A percentile compares a stretch with the other conserved stretches of the same genome.
These are phyloP conservation scores for Ctenochaetus hawaiiensis DNA, from an alignment of 2,797 vertebrate genomes.

Conservation along the genomic window DNA sequence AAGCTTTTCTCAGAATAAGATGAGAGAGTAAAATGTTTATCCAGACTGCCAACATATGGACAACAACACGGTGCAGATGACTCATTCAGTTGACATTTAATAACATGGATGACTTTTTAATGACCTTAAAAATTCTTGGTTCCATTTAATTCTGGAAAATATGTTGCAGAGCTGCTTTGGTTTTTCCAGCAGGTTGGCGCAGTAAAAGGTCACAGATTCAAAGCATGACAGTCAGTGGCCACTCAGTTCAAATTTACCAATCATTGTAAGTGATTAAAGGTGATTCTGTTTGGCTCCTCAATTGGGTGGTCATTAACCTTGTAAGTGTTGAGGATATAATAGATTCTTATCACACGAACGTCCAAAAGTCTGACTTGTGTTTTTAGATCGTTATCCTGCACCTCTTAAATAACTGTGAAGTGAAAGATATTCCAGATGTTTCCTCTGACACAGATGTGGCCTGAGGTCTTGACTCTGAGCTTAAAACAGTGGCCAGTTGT, in stretches of 20 bases:
- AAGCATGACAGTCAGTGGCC: not conserved
- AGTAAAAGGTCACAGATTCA: slow-evolving; percentile 2
- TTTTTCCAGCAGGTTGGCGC: not conserved
- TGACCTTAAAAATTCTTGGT: slow-evolving; percentile 3
- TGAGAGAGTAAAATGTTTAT: slow-evolving; percentile 4
- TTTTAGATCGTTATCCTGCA: slow-evolving; percentile 24
- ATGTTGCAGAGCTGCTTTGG: not conserved
- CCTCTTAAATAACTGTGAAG: slow-evolving; percentile 9
- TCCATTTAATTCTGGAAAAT: slow-evolving; percentile 15
- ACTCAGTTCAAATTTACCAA: not conserved
- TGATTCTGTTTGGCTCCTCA: not conserved
- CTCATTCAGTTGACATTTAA: slow-evolving; percentile 29
- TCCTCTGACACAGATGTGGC: slow-evolving; percentile 45
- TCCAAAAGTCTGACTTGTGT: slow-evolving; percentile 2
- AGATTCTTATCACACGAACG: not conserved
- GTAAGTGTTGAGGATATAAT: not conserved
- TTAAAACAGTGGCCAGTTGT: slow-evolving; percentile 50
- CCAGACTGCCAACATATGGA: slow-evolving; percentile 44
- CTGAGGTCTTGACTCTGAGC: slow-evolving; percentile 25
- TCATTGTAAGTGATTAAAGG: not conserved
- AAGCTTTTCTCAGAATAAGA: not conserved
- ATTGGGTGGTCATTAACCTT: not conserved
- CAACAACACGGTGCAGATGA: slow-evolving; percentile 24
- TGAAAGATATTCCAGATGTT: slow-evolving; percentile 56
- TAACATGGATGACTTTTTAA: slow-evolving; percentile 17